phyloP scores from a whole-genome alignment of 2,113 vertebrate genomes.

The Pan paniscus region DNA sequence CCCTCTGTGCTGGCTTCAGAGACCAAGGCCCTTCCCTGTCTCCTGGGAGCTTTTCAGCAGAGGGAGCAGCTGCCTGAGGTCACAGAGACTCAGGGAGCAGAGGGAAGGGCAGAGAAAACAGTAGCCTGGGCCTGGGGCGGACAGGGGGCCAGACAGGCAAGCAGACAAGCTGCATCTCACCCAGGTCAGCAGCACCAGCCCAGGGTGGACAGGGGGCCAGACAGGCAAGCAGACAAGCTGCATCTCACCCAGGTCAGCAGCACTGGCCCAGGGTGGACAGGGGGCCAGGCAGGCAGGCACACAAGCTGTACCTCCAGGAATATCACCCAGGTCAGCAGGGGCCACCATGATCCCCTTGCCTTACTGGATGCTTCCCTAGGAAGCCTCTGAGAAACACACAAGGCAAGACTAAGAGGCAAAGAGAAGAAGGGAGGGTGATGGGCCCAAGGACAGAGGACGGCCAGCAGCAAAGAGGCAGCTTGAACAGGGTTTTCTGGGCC shows the following conservation, averaged over 20 bases:
- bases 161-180: too few relatives aligned
- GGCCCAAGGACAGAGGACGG: not conserved
- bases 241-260: not conserved
- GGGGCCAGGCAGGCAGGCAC: not conserved
- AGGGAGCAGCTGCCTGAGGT: not conserved
- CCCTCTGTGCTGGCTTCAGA: not conserved
- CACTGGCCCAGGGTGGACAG: too few relatives aligned
- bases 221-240: not conserved
- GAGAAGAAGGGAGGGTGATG: not conserved
- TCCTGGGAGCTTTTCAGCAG: not conserved
- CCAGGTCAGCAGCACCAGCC: too few relatives aligned
- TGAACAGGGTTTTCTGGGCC: not conserved
- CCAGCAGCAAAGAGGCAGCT: accelerated
- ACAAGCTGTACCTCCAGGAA: not conserved
- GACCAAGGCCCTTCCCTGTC: not conserved
- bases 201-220: too few relatives aligned
- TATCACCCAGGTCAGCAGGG: not conserved
- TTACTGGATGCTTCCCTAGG: not conserved
- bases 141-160: not conserved
- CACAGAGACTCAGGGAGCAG: not conserved
- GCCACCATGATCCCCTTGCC: not conserved
- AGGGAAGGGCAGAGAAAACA: not conserved
- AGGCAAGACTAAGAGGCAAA: not conserved
- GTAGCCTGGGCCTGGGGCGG: too few relatives aligned
- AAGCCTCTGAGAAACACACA: not conserved